phyloP scores from a whole-genome alignment of 2,797 vertebrate genomes.

The Notolabrus celidotus region DNA sequence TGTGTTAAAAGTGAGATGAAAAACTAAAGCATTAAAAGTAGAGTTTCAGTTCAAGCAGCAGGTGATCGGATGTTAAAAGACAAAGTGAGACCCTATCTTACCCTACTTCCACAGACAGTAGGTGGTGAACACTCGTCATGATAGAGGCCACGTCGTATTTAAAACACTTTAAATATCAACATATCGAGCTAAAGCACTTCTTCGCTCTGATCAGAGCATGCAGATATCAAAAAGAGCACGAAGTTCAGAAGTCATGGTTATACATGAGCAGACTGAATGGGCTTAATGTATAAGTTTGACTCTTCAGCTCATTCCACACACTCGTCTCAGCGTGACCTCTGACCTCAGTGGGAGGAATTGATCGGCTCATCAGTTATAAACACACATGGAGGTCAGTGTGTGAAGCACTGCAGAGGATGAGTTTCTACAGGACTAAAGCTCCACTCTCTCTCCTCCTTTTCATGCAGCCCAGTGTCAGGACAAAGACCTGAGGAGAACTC shows the following conservation, averaged over 20 bases:
- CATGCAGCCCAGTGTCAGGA: not conserved
- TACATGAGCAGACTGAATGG: not conserved
- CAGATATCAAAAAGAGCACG: not conserved
- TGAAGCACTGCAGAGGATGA: not conserved
- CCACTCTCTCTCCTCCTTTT: not conserved
- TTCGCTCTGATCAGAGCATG: not conserved
- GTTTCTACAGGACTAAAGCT: slow-evolving; percentile 1
- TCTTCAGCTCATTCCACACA: slow-evolving; percentile 6
- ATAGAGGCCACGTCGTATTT: not conserved
- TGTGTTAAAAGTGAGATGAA: too few relatives aligned
- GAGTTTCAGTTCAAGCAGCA: too few relatives aligned
- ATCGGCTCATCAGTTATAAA: slow-evolving; percentile 2
- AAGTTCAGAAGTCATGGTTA: not conserved
- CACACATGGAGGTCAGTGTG: not conserved
- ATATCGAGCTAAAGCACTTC: slow-evolving; percentile 21
- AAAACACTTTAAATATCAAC: slow-evolving; percentile 22
- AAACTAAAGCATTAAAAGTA: too few relatives aligned
- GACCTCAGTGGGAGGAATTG: slow-evolving; percentile 12
- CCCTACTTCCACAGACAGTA: slow-evolving; percentile 7
- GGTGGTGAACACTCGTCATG: slow-evolving; percentile 8
- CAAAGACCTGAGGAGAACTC: too few relatives aligned
- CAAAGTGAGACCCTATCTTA: slow-evolving; percentile 12
- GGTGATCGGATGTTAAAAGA: not conserved
- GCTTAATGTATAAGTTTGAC: not conserved
- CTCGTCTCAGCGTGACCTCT: slow-evolving; percentile 9